Conservation (phyloP, 2,888 invertebrate species). For the Plusia festucae region DNA sequence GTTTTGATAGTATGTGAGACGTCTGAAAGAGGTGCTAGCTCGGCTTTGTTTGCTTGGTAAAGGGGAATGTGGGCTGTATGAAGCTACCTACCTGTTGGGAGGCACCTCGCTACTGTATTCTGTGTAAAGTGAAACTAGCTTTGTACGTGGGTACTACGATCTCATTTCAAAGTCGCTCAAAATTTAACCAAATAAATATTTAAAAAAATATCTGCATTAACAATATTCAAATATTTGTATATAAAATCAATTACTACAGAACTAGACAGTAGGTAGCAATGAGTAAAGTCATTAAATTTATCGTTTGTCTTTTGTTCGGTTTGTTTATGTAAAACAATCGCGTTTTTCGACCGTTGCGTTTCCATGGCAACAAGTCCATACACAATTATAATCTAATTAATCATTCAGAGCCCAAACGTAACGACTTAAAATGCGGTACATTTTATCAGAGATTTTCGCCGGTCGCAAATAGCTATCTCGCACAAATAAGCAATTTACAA, state of each 20-base stretch:
- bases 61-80: neutral
- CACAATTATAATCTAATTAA: constrained; percentile 60
- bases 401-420: constrained; percentile 54
- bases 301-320: constrained; percentile 2
- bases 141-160: neutral
- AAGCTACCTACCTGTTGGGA: neutral
- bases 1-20: constrained; percentile 30
- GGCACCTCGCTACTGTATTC: neutral
- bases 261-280: too few relatives aligned
- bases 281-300: constrained; percentile 13
- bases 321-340: neutral
- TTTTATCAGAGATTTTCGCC: constrained; percentile 50
- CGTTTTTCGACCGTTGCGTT: neutral
- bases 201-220: too few relatives aligned
- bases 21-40: constrained; percentile 28
- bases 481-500: constrained; percentile 86
- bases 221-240: too few relatives aligned
- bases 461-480: constrained; percentile 62
- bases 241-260: too few relatives aligned
- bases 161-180: neutral
- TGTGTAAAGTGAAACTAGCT: neutral
- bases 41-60: constrained; percentile 5
- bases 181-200: neutral
- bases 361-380: constrained; percentile 40
- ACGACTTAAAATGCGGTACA: constrained; percentile 50